Evolutionary conservation across 1,140 invertebrate species (phyloP), one percentile per base, ranked within the genome.

Genomic region (Lordiphosa stackelbergi): DNA sequence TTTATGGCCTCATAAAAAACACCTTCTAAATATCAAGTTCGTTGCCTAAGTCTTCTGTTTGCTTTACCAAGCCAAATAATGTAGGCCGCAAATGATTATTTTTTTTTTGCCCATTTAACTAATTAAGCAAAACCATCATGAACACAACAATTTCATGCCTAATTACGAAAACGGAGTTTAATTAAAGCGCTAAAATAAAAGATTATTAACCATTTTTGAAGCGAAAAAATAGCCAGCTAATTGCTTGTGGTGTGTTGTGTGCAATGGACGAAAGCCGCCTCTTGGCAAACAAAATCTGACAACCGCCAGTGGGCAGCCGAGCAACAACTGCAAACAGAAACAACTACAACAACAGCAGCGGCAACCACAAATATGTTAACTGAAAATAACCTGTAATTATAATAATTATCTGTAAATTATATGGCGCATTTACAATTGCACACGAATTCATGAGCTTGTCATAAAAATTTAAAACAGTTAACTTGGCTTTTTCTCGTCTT

Each of bases 391-490:
- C 56, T 63, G 77, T 83, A 83, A 83, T 83, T 83, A 83, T 83
- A 77, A 83, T 77, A 83, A 83, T 83, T 77, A 83, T 83, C 73
- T 77, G 77, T 83, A 83, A 83, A 83, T 83, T 83, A 83, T 83
- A 83, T 73, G 60, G 69, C 77, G 72, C 65, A 83, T 68, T 83
- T 73, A 77, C 77, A 73, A 83, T 83, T 83, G 78, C 77, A 66
- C 77, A 77, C 78, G 64, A 58, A 73, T 70, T 75, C 72, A 83
- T 73, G 77, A 60, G 77, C 65, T 58, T 83, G 77, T 83, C 77
- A 83, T 83, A 83, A 83, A 77, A 69, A 84, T 57, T 55, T 52
- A 42, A 63, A 70, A 59, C 55, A 81, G 56, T 72, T 70, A 63
- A 55, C 53, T 63, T 63, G 43, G 56, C 56, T 68, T 60, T 57